Conservation (phyloP, 1,140 invertebrate species). For the Drosophila ambigua region DNA sequence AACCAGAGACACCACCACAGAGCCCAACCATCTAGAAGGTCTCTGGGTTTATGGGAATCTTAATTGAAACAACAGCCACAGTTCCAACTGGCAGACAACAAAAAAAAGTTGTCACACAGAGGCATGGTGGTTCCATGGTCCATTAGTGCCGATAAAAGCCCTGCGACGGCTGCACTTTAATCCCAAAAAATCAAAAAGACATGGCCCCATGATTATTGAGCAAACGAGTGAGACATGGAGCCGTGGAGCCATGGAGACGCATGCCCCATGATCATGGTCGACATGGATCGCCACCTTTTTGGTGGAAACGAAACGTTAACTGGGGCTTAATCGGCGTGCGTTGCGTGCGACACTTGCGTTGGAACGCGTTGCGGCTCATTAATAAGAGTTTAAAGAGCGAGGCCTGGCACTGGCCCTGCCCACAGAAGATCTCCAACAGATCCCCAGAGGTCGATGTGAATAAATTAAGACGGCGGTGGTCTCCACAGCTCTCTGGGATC, state of each 20-base stretch:
- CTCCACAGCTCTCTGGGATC: conserved; percentile 10
- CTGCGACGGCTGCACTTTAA: conserved; percentile 59
- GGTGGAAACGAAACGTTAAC: conserved; percentile 52
- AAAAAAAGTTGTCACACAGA: conserved; percentile 33
- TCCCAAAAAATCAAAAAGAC: conserved; percentile 24
- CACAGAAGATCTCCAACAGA: conserved; percentile 20
- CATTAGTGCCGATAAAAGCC: conserved; percentile 74
- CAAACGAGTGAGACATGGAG: not conserved
- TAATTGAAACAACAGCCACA: conserved; percentile 63
- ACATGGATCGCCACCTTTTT: conserved; percentile 55
- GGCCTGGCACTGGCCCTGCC: conserved; percentile 14
- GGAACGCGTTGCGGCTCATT: conserved; percentile 52
- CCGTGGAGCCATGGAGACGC: not conserved
- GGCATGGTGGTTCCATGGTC: conserved; percentile 35
- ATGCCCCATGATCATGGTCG: conserved; percentile 22
- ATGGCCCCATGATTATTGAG: not conserved
- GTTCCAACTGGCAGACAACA: conserved; percentile 12
- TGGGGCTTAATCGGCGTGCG: conserved; percentile 75
- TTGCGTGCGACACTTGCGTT: conserved; percentile 78
- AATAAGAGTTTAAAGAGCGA: conserved; percentile 73
- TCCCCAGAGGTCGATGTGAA: conserved; percentile 63
- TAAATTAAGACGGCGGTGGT: conserved; percentile 79
- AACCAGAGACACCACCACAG: conserved; percentile 24
- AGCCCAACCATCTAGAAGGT: conserved; percentile 6
- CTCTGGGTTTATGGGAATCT: conserved; percentile 37